Conservation (phyloP, 2,113 vertebrate species). For the Odontesthes bonariensis region DNA sequence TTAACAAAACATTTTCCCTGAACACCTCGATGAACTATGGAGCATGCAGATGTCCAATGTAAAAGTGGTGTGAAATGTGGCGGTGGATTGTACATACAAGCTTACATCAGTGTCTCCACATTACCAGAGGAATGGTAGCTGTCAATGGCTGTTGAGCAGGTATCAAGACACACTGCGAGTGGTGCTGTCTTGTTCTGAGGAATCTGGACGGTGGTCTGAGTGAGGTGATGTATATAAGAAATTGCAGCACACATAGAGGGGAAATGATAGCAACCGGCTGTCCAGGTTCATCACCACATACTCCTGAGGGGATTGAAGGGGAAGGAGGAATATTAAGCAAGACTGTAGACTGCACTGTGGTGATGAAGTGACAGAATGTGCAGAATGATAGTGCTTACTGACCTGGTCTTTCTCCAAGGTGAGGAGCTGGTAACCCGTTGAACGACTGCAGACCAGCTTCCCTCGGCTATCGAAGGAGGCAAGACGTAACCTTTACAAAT, state of each 20-base stretch:
- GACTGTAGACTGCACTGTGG: neutral
- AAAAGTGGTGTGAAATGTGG: slow-evolving; percentile 28
- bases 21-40: slow-evolving; percentile 18
- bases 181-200: slow-evolving; percentile 71
- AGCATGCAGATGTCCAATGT: slow-evolving; percentile 51
- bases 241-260: slow-evolving; percentile 97
- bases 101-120: slow-evolving; percentile 27
- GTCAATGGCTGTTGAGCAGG: slow-evolving; percentile 2
- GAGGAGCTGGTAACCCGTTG: slow-evolving; percentile 94
- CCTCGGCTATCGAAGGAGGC: slow-evolving; percentile 94
- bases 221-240: slow-evolving; percentile 93
- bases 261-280: slow-evolving; percentile 92
- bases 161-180: slow-evolving; percentile 74
- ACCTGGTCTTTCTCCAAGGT: slow-evolving; percentile 98
- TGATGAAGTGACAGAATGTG: neutral
- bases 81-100: slow-evolving; percentile 43
- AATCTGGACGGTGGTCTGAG: slow-evolving; percentile 75
- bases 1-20: slow-evolving; percentile 28
- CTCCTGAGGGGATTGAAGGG: slow-evolving; percentile 82
- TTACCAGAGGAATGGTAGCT: slow-evolving; percentile 37
- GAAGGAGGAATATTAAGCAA: neutral
- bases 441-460: slow-evolving; percentile 90
- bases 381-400: slow-evolving; percentile 6
- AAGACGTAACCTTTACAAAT: slow-evolving; percentile 87
- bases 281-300: slow-evolving; percentile 98